These are phyloP conservation scores for Girardia tigrina DNA, from an alignment of 2,888 invertebrate genomes.

Conservation along the genomic window DNA sequence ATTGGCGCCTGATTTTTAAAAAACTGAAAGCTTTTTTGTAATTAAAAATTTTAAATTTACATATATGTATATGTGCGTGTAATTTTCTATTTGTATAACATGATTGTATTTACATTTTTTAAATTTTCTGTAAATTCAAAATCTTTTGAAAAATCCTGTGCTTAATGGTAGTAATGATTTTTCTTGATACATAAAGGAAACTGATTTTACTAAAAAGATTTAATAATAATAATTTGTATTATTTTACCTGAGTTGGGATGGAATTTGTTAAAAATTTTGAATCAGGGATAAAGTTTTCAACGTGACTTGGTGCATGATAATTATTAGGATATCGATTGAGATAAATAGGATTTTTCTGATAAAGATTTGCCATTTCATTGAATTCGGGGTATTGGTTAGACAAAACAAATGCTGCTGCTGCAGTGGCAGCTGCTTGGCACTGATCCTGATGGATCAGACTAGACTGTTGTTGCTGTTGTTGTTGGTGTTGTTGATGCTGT, in stretches of 20 bases:
- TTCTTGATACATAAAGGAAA: no score
- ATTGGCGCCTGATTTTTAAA: no score
- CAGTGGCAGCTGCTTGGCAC: constrained; percentile 5
- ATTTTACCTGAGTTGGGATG: background rate
- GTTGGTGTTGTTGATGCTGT: background rate
- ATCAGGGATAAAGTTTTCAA: background rate
- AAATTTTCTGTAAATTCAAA: no score
- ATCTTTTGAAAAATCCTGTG: no score
- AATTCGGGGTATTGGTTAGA: background rate
- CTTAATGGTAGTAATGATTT: no score
- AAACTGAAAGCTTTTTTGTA: no score
- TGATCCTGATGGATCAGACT: background rate
- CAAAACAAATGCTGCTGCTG: background rate
- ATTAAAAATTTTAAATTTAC: no score
- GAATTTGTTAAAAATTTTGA: background rate
- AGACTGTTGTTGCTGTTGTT: constrained; percentile 1
- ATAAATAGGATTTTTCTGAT: constrained; percentile 19
- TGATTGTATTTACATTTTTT: no score
- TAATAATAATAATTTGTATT: no score
- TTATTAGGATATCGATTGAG: constrained; percentile 1
- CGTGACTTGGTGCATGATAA: background rate
- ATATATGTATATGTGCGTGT: no score
- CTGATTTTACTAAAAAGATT: no score
- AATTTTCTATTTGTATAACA: no score
- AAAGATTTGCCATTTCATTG: constrained; percentile 19